Conservation (phyloP, 2,113 vertebrate species). For the Marcusenius ussheri region DNA sequence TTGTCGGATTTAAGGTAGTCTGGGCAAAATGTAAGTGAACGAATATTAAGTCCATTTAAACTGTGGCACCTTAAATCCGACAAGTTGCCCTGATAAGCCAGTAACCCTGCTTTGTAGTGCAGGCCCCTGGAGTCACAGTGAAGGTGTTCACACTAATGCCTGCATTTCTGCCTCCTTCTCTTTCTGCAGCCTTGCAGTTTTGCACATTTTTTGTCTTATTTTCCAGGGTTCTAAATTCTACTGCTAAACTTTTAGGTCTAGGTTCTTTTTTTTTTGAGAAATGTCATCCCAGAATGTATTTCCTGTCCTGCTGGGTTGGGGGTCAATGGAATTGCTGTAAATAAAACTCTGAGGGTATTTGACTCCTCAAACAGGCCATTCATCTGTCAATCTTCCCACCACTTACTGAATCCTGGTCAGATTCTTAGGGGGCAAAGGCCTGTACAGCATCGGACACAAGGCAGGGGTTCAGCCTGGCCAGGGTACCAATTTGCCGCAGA, state of each 20-base stretch:
- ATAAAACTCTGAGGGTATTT: neutral
- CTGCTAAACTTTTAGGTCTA: neutral
- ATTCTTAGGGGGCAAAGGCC: neutral
- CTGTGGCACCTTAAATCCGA: too few species aligned
- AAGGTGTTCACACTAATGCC: neutral
- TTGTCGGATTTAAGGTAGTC: too few species aligned
- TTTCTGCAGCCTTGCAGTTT: neutral
- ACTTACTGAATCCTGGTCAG: neutral
- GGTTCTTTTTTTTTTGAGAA: neutral
- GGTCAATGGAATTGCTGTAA: neutral
- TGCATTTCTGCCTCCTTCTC: too few species aligned
- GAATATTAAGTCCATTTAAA: too few species aligned
- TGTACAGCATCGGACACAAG: neutral
- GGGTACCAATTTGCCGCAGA: neutral
- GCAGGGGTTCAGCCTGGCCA: neutral
- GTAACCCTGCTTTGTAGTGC: too few species aligned
- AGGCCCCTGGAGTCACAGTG: neutral
- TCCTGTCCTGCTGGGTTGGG: neutral
- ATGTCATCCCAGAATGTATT: neutral
- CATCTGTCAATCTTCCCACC: neutral
- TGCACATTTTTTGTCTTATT: neutral
- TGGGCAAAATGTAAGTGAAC: too few species aligned
- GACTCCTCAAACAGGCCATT: neutral
- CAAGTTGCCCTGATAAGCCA: too few species aligned
- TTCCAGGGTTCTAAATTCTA: neutral